Evolutionary conservation across 2,797 vertebrate species (phyloP), one percentile per base, ranked within the genome.

Genomic region (Amblyraja radiata): DNA sequence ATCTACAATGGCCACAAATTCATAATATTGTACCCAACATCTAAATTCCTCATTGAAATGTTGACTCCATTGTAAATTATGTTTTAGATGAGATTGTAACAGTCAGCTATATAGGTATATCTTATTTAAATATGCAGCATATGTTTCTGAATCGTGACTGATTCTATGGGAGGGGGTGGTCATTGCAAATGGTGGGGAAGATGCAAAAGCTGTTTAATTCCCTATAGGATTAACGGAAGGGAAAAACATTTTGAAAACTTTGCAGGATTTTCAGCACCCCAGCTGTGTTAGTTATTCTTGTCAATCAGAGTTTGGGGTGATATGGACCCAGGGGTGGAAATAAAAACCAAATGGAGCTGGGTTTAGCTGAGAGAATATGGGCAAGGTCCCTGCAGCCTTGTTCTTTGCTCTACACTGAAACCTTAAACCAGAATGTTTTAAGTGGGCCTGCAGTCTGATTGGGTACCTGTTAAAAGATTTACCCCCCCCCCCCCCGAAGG

Each of bases 201-300:
- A 92, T 54, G 39, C 25, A 92, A 74, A 58, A 10, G 73, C 73
- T 92, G 54, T 28, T 92, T 54, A 92, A 92, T 92, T 92, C 71
- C 71, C 90, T 92, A 39, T 76, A 74, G 88, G 68, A 18, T 73
- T 90, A 73, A 46, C 46, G 68, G 68, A 68, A 68, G 36, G 86
- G 86, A 90, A 71, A 90, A 68, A 46, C 65, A 90, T 65, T 73
- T 90, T 71, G 73, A 32, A 71, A 90, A 73, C 65, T 21, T 61
- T 61, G 39, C 68, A 73, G 36, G 90, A 90, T 90, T 90, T 71
- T 73, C 68, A 73, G 63, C 32, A 14, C 68, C 46, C 65, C 88
- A 92, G 90, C 90, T 92, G 39, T n/a, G 23, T 39, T 92, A 39
- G 90, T 92, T 92, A 92, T 1, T 76, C 21, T 88, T 92, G 90